Conservation (phyloP, 30 jellyfish, hydroid and myxozoan genomes). For the Clytia hemisphaerica region DNA sequence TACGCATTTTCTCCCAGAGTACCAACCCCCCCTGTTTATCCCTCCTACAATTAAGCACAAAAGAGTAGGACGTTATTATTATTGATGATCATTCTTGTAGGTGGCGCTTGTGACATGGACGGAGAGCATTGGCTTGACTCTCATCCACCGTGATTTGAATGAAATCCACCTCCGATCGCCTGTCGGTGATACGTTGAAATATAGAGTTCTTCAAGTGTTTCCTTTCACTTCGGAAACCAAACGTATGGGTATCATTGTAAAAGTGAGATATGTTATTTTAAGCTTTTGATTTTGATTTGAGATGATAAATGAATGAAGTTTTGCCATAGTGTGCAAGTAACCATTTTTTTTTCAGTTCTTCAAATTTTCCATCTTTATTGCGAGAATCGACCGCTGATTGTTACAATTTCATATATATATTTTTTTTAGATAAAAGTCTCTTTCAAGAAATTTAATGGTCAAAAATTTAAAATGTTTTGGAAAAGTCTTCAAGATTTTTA, state of each 20-base stretch:
- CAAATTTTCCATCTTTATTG: background rate
- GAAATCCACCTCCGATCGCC: slow-evolving; percentile 59
- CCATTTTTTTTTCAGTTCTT: too few species aligned
- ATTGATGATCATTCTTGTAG: slow-evolving; percentile 8
- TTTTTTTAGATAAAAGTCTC: too few species aligned
- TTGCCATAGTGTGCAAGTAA: too few species aligned
- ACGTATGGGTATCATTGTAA: slow-evolving; percentile 88
- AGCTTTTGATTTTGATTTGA: background rate
- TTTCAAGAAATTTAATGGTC: too few species aligned
- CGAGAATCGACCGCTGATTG: too few species aligned
- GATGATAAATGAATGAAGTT: too few species aligned
- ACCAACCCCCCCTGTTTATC: too few species aligned
- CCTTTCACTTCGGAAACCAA: slow-evolving; percentile 96
- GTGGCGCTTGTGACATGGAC: slow-evolving; percentile 94
- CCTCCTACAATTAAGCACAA: background rate
- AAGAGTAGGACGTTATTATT: too few species aligned
- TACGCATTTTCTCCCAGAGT: too few species aligned
- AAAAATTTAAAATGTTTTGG: too few species aligned
- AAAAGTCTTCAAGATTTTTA: too few species aligned
- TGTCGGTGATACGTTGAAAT: slow-evolving; percentile 35
- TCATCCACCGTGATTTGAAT: slow-evolving; percentile 58
- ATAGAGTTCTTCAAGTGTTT: slow-evolving; percentile 54
- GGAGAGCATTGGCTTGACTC: slow-evolving; percentile 81
- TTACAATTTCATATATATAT: too few species aligned
- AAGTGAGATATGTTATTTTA: slow-evolving; percentile 35